Evolutionary conservation across 2,888 invertebrate genomes (phyloP).

Genomic region (Lasioglossum vierecki): DNA sequence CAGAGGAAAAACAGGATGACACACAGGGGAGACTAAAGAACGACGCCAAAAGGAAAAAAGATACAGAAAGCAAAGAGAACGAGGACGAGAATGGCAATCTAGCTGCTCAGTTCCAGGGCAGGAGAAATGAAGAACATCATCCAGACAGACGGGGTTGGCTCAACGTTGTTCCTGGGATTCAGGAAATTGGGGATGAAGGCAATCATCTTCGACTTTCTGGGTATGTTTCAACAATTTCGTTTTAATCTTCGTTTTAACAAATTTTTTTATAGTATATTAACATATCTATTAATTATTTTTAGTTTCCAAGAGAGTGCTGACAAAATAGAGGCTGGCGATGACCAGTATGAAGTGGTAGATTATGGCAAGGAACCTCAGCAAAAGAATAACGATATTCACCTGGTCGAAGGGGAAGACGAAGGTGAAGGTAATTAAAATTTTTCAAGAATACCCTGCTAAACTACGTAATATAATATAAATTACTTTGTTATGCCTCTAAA

Average conservation of each 20-base stretch:
- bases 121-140: constrained; percentile 71
- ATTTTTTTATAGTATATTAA: neutral
- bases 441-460: neutral
- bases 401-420: constrained; percentile 81
- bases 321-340: constrained; percentile 74
- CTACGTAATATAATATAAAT: neutral
- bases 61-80: constrained; percentile 61
- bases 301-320: constrained; percentile 77
- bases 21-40: constrained; percentile 55
- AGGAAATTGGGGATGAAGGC: constrained; percentile 81
- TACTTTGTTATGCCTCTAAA: neutral
- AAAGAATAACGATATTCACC: constrained; percentile 76
- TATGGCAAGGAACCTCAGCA: constrained; percentile 78
- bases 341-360: constrained; percentile 79
- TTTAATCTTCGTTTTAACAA: neutral
- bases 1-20: constrained; percentile 51
- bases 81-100: constrained; percentile 61
- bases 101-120: constrained; percentile 56
- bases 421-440: constrained; percentile 76
- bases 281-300: constrained; percentile 24
- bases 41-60: constrained; percentile 54
- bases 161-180: constrained; percentile 76
- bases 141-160: constrained; percentile 69
- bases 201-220: constrained; percentile 77
- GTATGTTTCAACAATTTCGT: constrained; percentile 53